A percentile compares a stretch with the other conserved stretches of the same genome.
Conservation (phyloP, 1,140 invertebrate genomes). For the Berghia stephanieae region DNA sequence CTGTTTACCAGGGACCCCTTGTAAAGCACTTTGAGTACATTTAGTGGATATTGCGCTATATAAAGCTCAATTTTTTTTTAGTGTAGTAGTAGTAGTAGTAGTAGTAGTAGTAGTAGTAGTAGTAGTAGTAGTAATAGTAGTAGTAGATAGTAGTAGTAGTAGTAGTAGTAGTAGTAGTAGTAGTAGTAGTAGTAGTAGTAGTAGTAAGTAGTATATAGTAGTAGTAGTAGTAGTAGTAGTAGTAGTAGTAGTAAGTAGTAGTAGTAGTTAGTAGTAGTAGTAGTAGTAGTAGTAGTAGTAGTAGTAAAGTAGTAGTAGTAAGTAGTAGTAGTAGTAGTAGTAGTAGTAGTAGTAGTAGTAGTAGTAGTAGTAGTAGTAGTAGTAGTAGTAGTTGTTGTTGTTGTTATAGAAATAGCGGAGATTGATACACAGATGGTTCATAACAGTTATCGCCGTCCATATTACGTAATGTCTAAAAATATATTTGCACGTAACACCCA, state of each 20-base stretch:
- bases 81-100: neutral
- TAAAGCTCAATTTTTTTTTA: neutral
- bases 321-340: conserved; percentile 20
- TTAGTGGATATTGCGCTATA: too few relatives aligned
- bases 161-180: neutral
- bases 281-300: neutral
- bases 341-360: conserved; percentile 21
- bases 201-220: too few relatives aligned
- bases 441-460: too few relatives aligned
- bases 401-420: too few relatives aligned
- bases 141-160: neutral
- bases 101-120: neutral
- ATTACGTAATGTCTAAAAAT: too few relatives aligned
- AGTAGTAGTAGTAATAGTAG: neutral
- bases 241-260: too few relatives aligned
- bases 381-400: neutral
- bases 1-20: too few relatives aligned
- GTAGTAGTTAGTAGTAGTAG: too few relatives aligned
- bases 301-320: neutral
- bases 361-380: conserved; percentile 3
- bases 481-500: too few relatives aligned
- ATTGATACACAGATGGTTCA: too few relatives aligned
- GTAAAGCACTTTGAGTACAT: too few relatives aligned
- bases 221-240: too few relatives aligned
- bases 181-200: neutral